phyloP scores from a whole-genome alignment of 2,113 vertebrate species.

The Pangasianodon gigas region DNA sequence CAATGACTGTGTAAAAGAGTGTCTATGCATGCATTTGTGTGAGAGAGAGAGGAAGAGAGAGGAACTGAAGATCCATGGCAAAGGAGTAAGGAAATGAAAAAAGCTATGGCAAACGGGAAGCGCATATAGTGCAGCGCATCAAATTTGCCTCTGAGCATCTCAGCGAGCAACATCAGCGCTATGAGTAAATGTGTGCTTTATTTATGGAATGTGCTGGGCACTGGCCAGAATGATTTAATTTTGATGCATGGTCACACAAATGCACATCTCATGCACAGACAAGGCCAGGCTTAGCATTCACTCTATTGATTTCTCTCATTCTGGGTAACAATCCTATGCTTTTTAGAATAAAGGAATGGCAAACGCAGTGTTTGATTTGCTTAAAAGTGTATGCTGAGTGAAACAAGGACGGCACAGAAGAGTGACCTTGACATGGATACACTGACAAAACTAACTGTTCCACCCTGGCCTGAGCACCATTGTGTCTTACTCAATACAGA shows the following conservation, averaged over 20 bases:
- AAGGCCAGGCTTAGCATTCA: not conserved
- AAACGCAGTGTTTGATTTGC: not conserved
- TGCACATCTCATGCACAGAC: not conserved
- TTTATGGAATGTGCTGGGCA: slow-evolving; percentile 65
- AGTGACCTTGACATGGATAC: not conserved
- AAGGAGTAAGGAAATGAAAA: slow-evolving; percentile 4
- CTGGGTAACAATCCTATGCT: not conserved
- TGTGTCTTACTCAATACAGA: not conserved
- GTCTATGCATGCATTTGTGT: not conserved
- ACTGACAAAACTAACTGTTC: not conserved
- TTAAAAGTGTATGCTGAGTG: not conserved
- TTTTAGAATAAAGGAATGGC: not conserved
- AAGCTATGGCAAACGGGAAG: not conserved
- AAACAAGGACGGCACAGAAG: not conserved
- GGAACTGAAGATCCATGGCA: not conserved
- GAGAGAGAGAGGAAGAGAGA: not conserved
- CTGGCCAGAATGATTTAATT: slow-evolving; percentile 66
- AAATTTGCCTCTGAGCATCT: slow-evolving; percentile 72
- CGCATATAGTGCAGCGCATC: slow-evolving; percentile 56
- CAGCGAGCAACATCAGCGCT: not conserved
- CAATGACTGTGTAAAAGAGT: not conserved
- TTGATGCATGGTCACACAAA: slow-evolving; percentile 62
- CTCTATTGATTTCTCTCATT: not conserved
- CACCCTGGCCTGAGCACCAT: slow-evolving; percentile 3
- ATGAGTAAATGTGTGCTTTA: slow-evolving; percentile 61